Evolutionary conservation across 1,140 invertebrate species (phyloP).

Genomic region (Aphis craccivora): DNA sequence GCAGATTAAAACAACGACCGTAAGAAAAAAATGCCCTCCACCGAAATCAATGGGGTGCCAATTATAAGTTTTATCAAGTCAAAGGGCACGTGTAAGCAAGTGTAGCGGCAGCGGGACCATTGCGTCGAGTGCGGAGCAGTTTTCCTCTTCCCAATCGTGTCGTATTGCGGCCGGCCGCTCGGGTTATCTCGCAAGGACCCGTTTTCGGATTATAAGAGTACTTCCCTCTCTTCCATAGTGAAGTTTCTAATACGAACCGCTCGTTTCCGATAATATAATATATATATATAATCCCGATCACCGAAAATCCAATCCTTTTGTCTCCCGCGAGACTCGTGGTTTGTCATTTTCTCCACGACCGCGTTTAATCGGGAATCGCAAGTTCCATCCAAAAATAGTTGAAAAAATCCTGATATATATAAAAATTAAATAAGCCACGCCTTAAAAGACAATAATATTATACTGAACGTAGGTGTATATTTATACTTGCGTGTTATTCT

Average conservation of each 20-base stretch:
- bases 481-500: too few relatives aligned
- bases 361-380: neutral
- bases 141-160: neutral
- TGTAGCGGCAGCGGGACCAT: neutral
- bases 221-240: neutral
- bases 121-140: neutral
- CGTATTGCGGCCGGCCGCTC: neutral
- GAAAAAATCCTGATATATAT: neutral
- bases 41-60: conserved; percentile 56
- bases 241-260: conserved; percentile 1
- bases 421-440: neutral
- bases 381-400: neutral
- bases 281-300: neutral
- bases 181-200: neutral
- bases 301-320: conserved; percentile 20
- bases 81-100: neutral
- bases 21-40: conserved; percentile 16
- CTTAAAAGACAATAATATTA: neutral
- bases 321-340: neutral
- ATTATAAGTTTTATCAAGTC: conserved; percentile 55
- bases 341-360: neutral
- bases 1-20: conserved; percentile 17
- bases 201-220: conserved; percentile 11
- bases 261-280: neutral
- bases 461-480: neutral